phyloP scores from a whole-genome alignment of 2,888 invertebrate species.

The Amblyjoppa fuscipennis region DNA sequence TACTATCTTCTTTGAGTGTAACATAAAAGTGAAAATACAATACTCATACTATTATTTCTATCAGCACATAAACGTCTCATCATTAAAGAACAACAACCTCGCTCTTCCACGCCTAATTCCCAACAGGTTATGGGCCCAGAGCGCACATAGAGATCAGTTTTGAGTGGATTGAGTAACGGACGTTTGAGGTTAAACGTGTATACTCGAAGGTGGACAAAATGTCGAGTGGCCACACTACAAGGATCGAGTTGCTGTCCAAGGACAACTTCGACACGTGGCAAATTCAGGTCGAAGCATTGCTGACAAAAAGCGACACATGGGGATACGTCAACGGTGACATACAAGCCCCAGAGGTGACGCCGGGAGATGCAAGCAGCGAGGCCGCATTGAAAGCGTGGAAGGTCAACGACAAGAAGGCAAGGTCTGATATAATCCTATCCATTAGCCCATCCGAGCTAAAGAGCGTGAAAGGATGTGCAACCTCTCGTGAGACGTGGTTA shows the following conservation, averaged over 20 bases:
- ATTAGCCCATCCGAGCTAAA: background rate
- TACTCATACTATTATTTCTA: too few species aligned
- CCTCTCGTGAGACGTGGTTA: background rate
- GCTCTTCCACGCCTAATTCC: background rate
- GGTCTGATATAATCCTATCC: background rate
- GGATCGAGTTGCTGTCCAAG: background rate
- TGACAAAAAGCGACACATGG: background rate
- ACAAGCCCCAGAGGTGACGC: background rate
- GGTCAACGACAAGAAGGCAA: background rate
- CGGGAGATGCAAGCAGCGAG: background rate
- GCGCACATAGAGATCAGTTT: background rate
- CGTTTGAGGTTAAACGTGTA: too few species aligned
- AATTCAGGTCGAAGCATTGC: background rate
- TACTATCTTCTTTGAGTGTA: too few species aligned
- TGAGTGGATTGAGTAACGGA: too few species aligned
- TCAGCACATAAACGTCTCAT: too few species aligned
- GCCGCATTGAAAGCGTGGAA: background rate
- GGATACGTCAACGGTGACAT: background rate
- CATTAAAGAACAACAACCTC: too few species aligned
- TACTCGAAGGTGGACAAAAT: background rate
- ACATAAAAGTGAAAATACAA: too few species aligned
- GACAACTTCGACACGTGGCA: conserved; percentile 2
- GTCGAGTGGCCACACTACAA: background rate
- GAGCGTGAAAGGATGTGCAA: background rate
- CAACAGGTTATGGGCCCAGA: background rate